Conservation (phyloP, 2,113 vertebrate species). For the Alligator sinensis region DNA sequence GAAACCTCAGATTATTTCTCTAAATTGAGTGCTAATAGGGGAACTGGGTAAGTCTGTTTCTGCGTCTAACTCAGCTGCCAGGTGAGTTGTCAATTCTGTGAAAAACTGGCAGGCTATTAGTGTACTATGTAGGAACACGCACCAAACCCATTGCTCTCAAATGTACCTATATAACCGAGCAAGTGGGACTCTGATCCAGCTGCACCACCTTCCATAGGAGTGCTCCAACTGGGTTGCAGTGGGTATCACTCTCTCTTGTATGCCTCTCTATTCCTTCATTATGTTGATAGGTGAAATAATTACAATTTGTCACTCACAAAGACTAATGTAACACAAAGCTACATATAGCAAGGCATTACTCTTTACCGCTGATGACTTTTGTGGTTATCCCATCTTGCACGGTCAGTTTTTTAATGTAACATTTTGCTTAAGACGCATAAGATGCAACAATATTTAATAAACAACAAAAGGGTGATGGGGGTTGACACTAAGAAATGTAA, state of each 20-base stretch:
- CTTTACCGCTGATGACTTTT: background rate
- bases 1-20: conserved; percentile 31
- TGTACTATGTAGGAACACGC: background rate
- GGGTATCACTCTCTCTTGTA: background rate
- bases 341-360: background rate
- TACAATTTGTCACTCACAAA: conserved; percentile 18
- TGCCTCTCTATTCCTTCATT: background rate
- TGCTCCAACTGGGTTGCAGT: background rate
- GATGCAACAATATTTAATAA: background rate
- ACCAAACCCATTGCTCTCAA: background rate
- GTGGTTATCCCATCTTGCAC: background rate
- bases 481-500: background rate
- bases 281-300: background rate
- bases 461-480: background rate
- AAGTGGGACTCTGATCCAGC: background rate
- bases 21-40: background rate
- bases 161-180: background rate
- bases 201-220: background rate
- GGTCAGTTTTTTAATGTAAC: background rate
- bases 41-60: background rate
- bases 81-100: background rate
- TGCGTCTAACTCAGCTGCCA: background rate
- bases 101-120: background rate
- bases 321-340: background rate
- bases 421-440: background rate